Evolutionary conservation across 2,888 invertebrate species (phyloP).

Genomic region (Tupiocoris notatus): DNA sequence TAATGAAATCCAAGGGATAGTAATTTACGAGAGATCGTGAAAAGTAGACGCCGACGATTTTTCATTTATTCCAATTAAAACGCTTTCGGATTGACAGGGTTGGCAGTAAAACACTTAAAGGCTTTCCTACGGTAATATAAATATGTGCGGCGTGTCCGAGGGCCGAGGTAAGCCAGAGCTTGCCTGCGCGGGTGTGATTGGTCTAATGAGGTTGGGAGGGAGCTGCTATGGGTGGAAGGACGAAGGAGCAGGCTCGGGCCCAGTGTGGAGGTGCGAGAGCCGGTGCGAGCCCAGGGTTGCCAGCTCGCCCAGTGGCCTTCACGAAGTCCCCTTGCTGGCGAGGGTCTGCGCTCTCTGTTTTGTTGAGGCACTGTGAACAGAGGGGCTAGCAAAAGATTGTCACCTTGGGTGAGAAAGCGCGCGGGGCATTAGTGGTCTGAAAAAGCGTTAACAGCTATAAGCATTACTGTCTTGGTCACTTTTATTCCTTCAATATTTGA

Average conservation of each 20-base stretch:
- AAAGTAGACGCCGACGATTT: slow-evolving; percentile 35
- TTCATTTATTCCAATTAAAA: slow-evolving; percentile 41
- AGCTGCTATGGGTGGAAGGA: not conserved
- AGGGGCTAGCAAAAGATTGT: not conserved
- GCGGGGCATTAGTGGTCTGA: no score
- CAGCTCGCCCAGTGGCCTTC: slow-evolving; percentile 31
- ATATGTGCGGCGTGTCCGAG: slow-evolving; percentile 5
- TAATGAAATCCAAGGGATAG: slow-evolving; percentile 34
- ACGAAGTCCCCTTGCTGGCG: not conserved
- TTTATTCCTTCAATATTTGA: no score
- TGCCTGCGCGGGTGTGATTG: slow-evolving; percentile 38
- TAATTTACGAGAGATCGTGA: slow-evolving; percentile 36
- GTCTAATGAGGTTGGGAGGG: slow-evolving; percentile 37
- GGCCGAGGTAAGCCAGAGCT: slow-evolving; percentile 24
- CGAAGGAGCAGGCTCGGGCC: not conserved
- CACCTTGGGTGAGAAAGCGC: not conserved
- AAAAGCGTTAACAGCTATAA: no score
- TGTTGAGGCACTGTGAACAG: not conserved
- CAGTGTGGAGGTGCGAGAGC: slow-evolving; percentile 2
- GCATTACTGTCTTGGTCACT: no score
- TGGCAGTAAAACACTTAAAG: slow-evolving; percentile 37
- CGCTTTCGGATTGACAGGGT: slow-evolving; percentile 31
- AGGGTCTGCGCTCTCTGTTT: not conserved
- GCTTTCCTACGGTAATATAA: slow-evolving; percentile 16
- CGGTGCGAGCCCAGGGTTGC: slow-evolving; percentile 2